Evolutionary conservation across 2,113 vertebrate species (phyloP).

Genomic region (Amblyopsis rosae): DNA sequence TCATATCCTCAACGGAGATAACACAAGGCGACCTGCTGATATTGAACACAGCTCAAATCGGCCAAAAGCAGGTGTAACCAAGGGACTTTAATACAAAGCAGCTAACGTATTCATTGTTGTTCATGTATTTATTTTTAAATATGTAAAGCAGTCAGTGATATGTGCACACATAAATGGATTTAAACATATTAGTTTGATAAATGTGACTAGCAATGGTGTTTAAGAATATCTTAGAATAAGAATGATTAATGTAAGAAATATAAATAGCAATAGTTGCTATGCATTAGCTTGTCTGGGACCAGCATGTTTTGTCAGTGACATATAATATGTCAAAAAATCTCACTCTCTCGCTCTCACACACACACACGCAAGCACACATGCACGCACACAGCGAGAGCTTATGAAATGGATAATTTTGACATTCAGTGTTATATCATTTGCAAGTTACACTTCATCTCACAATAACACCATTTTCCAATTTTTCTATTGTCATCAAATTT

Average conservation of each 20-base stretch:
- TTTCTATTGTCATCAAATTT: slow-evolving; percentile 6
- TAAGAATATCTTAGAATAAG: no score
- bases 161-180: background rate
- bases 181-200: no score
- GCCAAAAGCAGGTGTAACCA: slow-evolving; percentile 17
- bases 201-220: no score
- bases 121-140: slow-evolving; percentile 6
- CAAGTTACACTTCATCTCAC: background rate
- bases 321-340: background rate
- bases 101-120: slow-evolving; percentile 6
- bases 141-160: background rate
- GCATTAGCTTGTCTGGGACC: no score
- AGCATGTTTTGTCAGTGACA: background rate
- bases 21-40: background rate
- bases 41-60: background rate
- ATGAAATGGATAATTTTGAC: slow-evolving; percentile 47
- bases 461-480: slow-evolving; percentile 13
- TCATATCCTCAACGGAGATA: slow-evolving; percentile 12
- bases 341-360: background rate
- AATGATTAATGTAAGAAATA: no score
- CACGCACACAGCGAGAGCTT: slow-evolving; percentile 1
- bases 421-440: slow-evolving; percentile 9
- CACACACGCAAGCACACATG: background rate
- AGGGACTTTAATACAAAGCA: background rate
- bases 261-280: no score